Percentiles rank a stretch among this genome's conserved stretches.
Evolutionary conservation across 2,888 invertebrate species (phyloP).

Genomic region (Brachyptera putata): DNA sequence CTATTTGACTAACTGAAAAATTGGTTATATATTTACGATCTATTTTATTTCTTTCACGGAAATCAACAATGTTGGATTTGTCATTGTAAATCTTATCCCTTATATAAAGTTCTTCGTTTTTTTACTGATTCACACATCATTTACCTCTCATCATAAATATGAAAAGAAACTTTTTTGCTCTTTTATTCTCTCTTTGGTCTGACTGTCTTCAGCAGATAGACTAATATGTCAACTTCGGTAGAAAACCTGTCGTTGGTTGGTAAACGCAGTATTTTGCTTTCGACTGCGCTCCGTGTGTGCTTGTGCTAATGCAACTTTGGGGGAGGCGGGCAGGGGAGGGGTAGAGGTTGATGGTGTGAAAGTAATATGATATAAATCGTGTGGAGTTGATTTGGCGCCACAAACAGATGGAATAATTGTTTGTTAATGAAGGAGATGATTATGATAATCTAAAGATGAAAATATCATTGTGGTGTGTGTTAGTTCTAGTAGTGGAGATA

Average conservation of each 20-base stretch:
- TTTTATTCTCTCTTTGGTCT: background rate
- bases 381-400: slow-evolving; percentile 1
- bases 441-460: no score
- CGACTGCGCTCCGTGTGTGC: no score
- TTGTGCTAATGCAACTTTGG: background rate
- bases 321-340: no score
- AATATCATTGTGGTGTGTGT: no score
- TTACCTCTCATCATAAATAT: slow-evolving; percentile 19
- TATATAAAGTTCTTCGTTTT: background rate
- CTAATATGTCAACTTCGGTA: background rate
- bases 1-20: background rate
- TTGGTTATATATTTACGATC: background rate
- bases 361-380: slow-evolving; percentile 17
- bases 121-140: slow-evolving; percentile 18
- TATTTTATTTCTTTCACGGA: background rate
- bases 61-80: slow-evolving; percentile 15
- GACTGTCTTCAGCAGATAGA: background rate
- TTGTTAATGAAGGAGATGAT: slow-evolving; percentile 1
- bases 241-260: background rate
- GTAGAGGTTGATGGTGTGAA: slow-evolving; percentile 15
- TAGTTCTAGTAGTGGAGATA: no score
- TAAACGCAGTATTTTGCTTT: slow-evolving; percentile 14
- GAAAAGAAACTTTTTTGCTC: background rate
- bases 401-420: slow-evolving; percentile 5
- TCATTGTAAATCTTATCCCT: slow-evolving; percentile 15